Base-by-base conservation (phyloP, 2,113 vertebrate genomes). In the Platanista minor region DNA sequence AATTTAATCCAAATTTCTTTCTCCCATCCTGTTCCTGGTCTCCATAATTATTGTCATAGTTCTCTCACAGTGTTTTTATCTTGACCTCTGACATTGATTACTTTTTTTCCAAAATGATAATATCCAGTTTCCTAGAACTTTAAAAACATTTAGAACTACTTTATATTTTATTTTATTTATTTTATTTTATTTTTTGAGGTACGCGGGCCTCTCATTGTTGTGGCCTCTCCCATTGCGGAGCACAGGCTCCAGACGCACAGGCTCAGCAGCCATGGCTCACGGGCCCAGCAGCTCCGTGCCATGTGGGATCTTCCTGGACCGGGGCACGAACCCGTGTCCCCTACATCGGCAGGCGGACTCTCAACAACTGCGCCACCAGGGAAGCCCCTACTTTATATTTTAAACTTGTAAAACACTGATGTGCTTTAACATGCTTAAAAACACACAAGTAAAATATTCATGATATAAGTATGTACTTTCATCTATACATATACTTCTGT, bases 331-430 rank as follows among this genome's bases (percentile, higher is more conserved):
- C n/a, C n/a, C n/a, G n/a, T n/a, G n/a, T n/a, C n/a, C n/a, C n/a
- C n/a, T n/a, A n/a, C n/a, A n/a, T n/a, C n/a, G n/a, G n/a, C n/a
- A n/a, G n/a, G n/a, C n/a, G n/a, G n/a, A n/a, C n/a, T n/a, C n/a
- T n/a, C n/a, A n/a, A n/a, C n/a, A n/a, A n/a, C n/a, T n/a, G n/a
- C n/a, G n/a, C n/a, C n/a, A n/a, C n/a, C n/a, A n/a, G n/a, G n/a
- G n/a, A n/a, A n/a, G n/a, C n/a, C n/a, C n/a, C 61, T 62, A 94
- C 54, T 86, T 57, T 86, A n/a, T 49, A 64, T 83, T 94, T 87
- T 77, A 94, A 91, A 61, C 12, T 74, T 87, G 52, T 12, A 75
- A 95, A 75, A 82, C 15, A 54, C 33, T 21, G 3, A 8, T 23
- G 23, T 49, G 3, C 43, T 84, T 94, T 64, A 33, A 72, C 36